Evolutionary conservation across 1,140 invertebrate genomes (phyloP), one percentile per base, ranked within the genome.

Genomic region (Megalonaias nervosa): DNA sequence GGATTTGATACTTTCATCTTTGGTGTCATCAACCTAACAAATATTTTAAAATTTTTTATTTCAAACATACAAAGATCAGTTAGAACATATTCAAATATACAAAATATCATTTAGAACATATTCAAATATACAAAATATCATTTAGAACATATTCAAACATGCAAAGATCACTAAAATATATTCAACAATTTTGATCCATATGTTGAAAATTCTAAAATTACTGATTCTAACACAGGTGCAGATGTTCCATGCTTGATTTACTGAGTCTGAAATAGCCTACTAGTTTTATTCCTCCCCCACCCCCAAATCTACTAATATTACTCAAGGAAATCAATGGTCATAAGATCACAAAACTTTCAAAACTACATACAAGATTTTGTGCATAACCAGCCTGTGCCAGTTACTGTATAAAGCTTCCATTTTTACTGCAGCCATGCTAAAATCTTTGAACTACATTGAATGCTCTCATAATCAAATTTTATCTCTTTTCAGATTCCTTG

Each of bases 1-100:
- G 17, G 93, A 93, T 74, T 96, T 93, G 67, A 96, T 94, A 87
- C 96, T 95, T 83, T 95, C 93, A 89, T 97, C 96, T 87, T 97
- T 95, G 12, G 94, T 93, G 89, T 97, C 96, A 86, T 97, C 96
- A 17, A 97, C 94, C 93, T 95, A 87, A 61, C 38, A 48, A 9
- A 48, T 68, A 58, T 19, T 21, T 59, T 68, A 6, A 61, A 23
- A 19, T 62, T 15, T 58, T 59, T 71, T 12, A 17, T 26, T 72
- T 69, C 17, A 74, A 31, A n/a, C 59, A 79, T 14, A 56, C 4
- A 31, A 58, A 67, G 12, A 64, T 67, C 26, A 13, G n/a, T 16
- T 6, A 48, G 38, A 11, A 48, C 38, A 48, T 48, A 48, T 72
- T 69, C 17, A 74, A 31, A n/a, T 55, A 79, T 14, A 56, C 12